Evolutionary conservation across 2,113 vertebrate species (phyloP).

Genomic region (Haemorhous mexicanus): DNA sequence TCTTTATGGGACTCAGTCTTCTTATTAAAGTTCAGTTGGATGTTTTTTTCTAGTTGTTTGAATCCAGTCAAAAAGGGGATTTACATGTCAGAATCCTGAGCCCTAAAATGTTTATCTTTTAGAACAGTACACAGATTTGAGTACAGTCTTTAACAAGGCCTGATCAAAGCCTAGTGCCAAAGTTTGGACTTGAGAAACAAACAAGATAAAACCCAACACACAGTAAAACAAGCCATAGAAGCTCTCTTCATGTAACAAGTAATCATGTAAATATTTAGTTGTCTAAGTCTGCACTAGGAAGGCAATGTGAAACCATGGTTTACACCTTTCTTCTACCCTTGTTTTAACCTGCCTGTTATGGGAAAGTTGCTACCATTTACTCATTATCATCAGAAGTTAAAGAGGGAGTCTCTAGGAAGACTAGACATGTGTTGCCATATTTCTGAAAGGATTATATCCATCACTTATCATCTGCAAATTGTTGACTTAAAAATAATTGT

Average conservation of each 20-base stretch:
- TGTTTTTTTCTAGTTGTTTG: not conserved
- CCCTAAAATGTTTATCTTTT: not conserved
- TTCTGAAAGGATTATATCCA: not conserved
- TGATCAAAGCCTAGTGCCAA: not conserved
- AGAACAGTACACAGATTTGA: not conserved
- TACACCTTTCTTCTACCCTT: not conserved
- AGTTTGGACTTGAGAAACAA: not conserved
- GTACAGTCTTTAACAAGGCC: not conserved
- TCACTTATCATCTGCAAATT: not conserved
- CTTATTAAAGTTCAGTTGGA: not conserved
- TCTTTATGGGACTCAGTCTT: not conserved
- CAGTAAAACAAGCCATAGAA: not conserved
- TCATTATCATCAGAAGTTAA: not conserved
- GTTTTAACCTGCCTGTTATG: not conserved
- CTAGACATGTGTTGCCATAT: not conserved
- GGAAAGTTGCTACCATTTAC: not conserved
- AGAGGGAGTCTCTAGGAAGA: not conserved
- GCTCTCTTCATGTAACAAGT: not conserved
- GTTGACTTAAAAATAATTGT: not conserved
- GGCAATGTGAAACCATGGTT: not conserved
- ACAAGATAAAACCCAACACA: not conserved
- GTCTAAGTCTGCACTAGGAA: not conserved
- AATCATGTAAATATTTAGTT: not conserved
- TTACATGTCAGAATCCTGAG: not conserved
- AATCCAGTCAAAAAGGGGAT: not conserved